phyloP scores from a whole-genome alignment of 92 coral and sea anemone genomes.

The Porites divaricata region DNA sequence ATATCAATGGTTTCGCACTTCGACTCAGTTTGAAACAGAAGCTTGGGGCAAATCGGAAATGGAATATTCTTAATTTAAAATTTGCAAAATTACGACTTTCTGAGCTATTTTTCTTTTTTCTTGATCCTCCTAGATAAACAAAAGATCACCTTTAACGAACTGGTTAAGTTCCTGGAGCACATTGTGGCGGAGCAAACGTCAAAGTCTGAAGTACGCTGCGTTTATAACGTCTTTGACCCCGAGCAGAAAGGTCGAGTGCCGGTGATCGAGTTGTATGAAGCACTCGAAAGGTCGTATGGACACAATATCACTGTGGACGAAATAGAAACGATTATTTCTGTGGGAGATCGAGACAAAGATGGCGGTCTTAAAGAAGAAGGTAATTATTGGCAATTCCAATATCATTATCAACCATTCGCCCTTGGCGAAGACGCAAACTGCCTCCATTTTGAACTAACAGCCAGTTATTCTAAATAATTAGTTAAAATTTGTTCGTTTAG shows the following conservation, averaged over 20 bases:
- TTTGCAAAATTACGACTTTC: not conserved
- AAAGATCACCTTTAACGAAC: constrained; percentile 50
- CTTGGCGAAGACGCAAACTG: no score
- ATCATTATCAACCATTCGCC: no score
- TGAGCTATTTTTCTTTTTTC: not conserved
- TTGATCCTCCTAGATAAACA: constrained; percentile 43
- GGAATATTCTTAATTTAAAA: no score
- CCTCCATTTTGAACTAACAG: no score
- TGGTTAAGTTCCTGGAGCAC: constrained; percentile 57
- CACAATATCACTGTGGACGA: constrained; percentile 56
- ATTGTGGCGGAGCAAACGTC: constrained; percentile 65
- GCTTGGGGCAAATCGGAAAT: no score
- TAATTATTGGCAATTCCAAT: not conserved
- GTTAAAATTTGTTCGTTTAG: no score
- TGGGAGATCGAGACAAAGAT: constrained; percentile 57
- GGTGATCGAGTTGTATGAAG: constrained; percentile 50
- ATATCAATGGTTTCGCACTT: no score
- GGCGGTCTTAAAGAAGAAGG: constrained; percentile 57
- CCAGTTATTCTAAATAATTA: no score
- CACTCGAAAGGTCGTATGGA: constrained; percentile 53
- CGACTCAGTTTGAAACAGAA: no score
- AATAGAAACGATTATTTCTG: constrained; percentile 36
- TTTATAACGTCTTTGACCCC: constrained; percentile 63
- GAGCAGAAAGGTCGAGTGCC: constrained; percentile 54
- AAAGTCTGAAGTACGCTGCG: constrained; percentile 49